A percentile compares a stretch with the other conserved stretches of the same genome.
These are phyloP conservation scores for Nudaria mundana DNA, from an alignment of 2,888 invertebrate species.

Conservation along the genomic window DNA sequence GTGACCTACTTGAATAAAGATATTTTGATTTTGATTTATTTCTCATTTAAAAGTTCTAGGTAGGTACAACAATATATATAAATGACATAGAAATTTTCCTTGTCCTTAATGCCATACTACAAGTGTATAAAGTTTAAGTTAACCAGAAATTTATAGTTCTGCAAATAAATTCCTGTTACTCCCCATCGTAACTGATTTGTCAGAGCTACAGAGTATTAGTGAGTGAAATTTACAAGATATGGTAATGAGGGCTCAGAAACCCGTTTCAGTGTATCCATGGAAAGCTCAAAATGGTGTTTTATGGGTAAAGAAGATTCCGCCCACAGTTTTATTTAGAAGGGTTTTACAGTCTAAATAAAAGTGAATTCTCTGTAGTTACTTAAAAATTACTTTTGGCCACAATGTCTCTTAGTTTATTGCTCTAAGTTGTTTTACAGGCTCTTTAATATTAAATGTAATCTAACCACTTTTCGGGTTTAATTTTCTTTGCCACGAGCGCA, in stretches of 20 bases:
- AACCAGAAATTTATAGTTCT: constrained; percentile 28
- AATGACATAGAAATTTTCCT: too few relatives aligned
- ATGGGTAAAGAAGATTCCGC: constrained; percentile 36
- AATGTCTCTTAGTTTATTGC: constrained; percentile 30
- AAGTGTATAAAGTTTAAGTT: constrained; percentile 13
- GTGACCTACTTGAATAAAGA: too few relatives aligned
- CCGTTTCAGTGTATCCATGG: constrained; percentile 36
- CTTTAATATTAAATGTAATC: constrained; percentile 26
- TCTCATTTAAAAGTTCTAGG: too few relatives aligned
- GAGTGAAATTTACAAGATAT: constrained; percentile 49
- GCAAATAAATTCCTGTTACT: constrained; percentile 32
- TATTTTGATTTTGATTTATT: too few relatives aligned
- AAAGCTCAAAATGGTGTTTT: constrained; percentile 45
- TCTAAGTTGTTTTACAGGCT: constrained; percentile 29
- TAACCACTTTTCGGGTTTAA: constrained; percentile 6
- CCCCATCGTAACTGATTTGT: constrained; percentile 42
- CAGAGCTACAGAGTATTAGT: constrained; percentile 46
- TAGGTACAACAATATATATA: too few relatives aligned
- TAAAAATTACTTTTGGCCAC: constrained; percentile 34
- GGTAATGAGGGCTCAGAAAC: constrained; percentile 41
- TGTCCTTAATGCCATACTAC: too few relatives aligned
- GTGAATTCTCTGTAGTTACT: constrained; percentile 33
- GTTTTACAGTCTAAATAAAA: constrained; percentile 32
- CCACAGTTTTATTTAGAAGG: constrained; percentile 36
- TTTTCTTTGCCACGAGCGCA: constrained; percentile 10